phyloP scores from a whole-genome alignment of 2,797 vertebrate species.

The Poeciliopsis presidionis region DNA sequence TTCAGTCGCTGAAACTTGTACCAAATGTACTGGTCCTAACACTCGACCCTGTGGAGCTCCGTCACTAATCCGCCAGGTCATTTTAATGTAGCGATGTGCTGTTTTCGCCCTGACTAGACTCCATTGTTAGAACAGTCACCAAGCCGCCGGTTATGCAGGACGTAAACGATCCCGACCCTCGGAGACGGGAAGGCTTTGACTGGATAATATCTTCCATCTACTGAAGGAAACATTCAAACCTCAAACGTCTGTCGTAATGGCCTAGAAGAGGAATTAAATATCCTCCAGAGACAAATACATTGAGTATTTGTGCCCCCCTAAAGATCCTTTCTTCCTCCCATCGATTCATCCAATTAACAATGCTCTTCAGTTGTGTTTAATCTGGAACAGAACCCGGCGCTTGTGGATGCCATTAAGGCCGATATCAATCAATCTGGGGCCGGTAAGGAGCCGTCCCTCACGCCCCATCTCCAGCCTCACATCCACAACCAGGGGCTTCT shows the following conservation, averaged over 20 bases:
- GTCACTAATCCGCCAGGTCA: neutral
- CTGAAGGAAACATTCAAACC: neutral
- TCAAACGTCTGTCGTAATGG: neutral
- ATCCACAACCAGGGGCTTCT: conserved; percentile 88
- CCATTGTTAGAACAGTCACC: neutral
- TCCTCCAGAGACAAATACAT: neutral
- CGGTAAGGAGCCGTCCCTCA: conserved; percentile 69
- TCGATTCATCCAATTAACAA: conserved; percentile 77
- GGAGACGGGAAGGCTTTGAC: neutral
- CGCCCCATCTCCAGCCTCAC: conserved; percentile 57
- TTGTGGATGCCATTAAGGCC: conserved; percentile 87
- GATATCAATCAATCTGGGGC: conserved; percentile 88
- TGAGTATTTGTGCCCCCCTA: conserved; percentile 13
- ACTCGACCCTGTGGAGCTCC: neutral
- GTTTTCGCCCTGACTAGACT: neutral
- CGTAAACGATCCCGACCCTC: neutral
- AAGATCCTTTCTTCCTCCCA: neutral
- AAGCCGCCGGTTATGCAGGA: neutral
- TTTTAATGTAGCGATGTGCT: neutral
- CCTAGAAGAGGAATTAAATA: neutral
- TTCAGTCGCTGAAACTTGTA: neutral
- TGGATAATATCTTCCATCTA: neutral
- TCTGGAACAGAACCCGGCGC: conserved; percentile 85
- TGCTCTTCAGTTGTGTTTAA: conserved; percentile 79
- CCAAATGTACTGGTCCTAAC: neutral